Conservation (phyloP, 2,797 vertebrate genomes). For the Ispidina lecontei region DNA sequence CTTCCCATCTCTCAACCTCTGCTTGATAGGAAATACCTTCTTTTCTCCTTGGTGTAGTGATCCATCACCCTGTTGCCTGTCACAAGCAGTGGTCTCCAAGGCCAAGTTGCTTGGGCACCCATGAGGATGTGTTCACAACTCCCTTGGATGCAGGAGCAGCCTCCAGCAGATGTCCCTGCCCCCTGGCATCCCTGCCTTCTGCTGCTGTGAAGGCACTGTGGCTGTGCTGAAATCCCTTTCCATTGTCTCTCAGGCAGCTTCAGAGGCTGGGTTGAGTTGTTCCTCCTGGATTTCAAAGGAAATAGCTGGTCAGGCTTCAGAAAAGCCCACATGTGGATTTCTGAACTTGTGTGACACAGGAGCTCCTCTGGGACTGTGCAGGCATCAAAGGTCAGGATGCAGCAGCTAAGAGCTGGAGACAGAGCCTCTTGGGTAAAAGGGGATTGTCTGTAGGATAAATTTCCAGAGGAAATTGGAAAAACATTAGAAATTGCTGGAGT, state of each 20-base stretch:
- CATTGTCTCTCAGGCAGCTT: slow-evolving; percentile 1
- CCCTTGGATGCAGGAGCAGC: background rate
- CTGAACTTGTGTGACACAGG: background rate
- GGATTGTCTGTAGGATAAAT: background rate
- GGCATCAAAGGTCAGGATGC: slow-evolving; percentile 63
- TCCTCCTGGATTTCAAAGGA: slow-evolving; percentile 53
- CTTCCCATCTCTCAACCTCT: background rate
- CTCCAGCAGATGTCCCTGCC: background rate
- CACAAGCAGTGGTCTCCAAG: background rate
- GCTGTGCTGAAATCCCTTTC: background rate
- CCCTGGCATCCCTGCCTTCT: background rate
- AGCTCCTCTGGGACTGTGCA: background rate
- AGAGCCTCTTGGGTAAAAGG: background rate
- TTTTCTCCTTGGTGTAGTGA: background rate
- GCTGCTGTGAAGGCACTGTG: background rate
- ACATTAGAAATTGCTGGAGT: background rate
- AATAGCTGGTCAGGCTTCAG: slow-evolving; percentile 21
- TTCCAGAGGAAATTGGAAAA: slow-evolving; percentile 14
- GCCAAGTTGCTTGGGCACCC: background rate
- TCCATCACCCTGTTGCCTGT: background rate
- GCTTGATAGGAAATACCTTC: background rate
- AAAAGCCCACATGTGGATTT: slow-evolving; percentile 51
- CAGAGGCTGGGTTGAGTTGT: background rate
- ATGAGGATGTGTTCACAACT: fast-evolving
- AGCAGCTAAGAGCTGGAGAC: slow-evolving; percentile 20